These are phyloP conservation scores for Drosophila aff. DNA, from an alignment of 1,140 invertebrate genomes.

Conservation along the genomic window DNA sequence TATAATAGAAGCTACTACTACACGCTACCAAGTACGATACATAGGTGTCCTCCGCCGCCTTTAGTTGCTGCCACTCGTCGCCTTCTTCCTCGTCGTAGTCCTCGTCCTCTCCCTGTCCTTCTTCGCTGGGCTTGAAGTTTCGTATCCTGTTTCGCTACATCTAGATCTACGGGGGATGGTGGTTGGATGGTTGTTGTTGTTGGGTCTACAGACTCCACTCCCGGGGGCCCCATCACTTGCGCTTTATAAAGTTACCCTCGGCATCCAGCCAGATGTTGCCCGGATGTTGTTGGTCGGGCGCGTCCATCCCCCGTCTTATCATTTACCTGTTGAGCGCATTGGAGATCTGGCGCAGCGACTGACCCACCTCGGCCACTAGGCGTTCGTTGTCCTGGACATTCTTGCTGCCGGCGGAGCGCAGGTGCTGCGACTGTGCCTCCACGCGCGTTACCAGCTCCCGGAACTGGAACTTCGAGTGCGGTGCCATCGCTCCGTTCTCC, in stretches of 20 bases:
- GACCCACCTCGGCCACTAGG: constrained; percentile 90
- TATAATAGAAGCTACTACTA: constrained; percentile 72
- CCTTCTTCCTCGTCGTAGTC: constrained; percentile 15
- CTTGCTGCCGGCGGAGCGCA: constrained; percentile 90
- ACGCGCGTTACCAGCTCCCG: constrained; percentile 93
- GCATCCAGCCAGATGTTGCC: constrained; percentile 76
- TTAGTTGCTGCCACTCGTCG: constrained; percentile 40
- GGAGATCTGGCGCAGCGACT: constrained; percentile 92
- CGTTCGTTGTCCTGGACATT: constrained; percentile 90
- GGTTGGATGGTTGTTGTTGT: constrained; percentile 36
- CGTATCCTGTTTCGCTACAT: constrained; percentile 31
- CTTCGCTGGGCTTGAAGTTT: constrained; percentile 74
- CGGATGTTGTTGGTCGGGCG: constrained; percentile 42
- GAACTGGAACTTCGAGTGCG: constrained; percentile 95
- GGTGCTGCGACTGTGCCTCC: constrained; percentile 91
- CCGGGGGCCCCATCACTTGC: constrained; percentile 45
- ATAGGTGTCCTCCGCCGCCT: constrained; percentile 53
- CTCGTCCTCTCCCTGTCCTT: constrained; percentile 37
- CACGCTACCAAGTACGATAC: constrained; percentile 60
- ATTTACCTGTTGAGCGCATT: constrained; percentile 92
- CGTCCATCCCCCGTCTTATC: constrained; percentile 83
- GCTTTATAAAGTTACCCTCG: constrained; percentile 83
- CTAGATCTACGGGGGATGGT: constrained; percentile 59
- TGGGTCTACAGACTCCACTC: constrained; percentile 9
- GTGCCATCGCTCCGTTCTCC: constrained; percentile 90